Evolutionary conservation across 2,797 vertebrate species (phyloP).

Genomic region (Enteromius afrohamiltoni): DNA sequence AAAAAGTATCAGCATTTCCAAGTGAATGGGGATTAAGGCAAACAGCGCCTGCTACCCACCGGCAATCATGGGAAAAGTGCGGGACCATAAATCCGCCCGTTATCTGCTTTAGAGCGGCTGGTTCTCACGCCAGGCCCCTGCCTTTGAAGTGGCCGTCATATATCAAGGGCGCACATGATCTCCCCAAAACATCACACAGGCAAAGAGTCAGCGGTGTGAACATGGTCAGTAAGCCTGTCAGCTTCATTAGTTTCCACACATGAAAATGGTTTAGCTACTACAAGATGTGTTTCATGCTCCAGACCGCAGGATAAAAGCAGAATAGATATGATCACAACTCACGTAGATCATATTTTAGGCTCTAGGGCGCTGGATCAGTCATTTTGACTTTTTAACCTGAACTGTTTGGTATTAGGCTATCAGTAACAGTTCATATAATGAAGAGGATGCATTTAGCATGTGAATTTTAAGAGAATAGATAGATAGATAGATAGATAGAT

Average conservation of each 20-base stretch:
- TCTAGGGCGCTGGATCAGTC: not conserved
- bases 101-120: constrained; percentile 74
- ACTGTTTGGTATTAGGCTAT: not conserved
- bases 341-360: not conserved
- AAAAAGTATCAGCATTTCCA: constrained; percentile 73
- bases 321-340: not conserved
- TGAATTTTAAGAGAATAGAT: not conserved
- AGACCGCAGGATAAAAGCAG: constrained; percentile 12
- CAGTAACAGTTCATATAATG: not conserved
- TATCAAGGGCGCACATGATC: constrained; percentile 71
- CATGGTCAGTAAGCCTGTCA: constrained; percentile 21
- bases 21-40: constrained; percentile 80
- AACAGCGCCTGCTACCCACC: constrained; percentile 70
- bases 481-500: too few relatives aligned
- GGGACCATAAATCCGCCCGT: constrained; percentile 78
- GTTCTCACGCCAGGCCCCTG: constrained; percentile 76
- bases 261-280: constrained; percentile 30
- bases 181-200: constrained; percentile 50
- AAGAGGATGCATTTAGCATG: not conserved
- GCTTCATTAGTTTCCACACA: constrained; percentile 23
- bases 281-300: constrained; percentile 2
- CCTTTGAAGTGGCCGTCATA: constrained; percentile 80
- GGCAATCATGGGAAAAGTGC: constrained; percentile 79
- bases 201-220: constrained; percentile 35
- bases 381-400: not conserved